Conservation (phyloP, 2,113 vertebrate species). For the Cephalopterus ornatus region DNA sequence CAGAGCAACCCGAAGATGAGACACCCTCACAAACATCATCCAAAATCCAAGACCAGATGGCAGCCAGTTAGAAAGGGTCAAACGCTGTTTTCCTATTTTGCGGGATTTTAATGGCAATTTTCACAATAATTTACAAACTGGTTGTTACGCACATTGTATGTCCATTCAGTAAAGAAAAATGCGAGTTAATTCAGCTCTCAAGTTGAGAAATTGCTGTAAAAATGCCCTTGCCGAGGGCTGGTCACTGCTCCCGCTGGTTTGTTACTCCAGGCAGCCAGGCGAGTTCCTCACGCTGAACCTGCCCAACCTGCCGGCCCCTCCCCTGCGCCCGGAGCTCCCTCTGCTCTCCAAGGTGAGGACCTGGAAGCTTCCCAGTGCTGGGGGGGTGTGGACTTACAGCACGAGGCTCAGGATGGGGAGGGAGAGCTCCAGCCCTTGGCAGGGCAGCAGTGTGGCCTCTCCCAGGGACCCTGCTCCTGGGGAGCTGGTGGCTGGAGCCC, state of each 20-base stretch:
- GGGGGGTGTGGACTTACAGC: neutral
- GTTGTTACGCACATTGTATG: neutral
- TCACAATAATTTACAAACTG: constrained; percentile 32
- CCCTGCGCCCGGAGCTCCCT: neutral
- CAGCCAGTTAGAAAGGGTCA: neutral
- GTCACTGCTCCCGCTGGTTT: neutral
- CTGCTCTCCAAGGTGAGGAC: neutral
- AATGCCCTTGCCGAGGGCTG: neutral
- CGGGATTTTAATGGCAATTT: constrained; percentile 35
- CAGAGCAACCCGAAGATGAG: neutral
- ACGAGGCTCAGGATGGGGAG: neutral
- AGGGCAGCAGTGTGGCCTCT: neutral
- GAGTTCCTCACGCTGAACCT: neutral
- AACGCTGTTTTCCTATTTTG: neutral
- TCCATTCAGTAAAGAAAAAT: neutral
- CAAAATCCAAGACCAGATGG: neutral
- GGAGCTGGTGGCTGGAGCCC: neutral
- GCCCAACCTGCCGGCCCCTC: neutral
- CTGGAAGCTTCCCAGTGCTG: neutral
- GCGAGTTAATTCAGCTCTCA: neutral
- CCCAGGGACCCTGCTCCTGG: neutral
- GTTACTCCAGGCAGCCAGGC: neutral
- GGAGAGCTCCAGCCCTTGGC: neutral
- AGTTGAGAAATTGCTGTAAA: neutral
- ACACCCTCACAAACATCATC: neutral